Conservation (phyloP, 2,888 invertebrate genomes). For the Acrocyrtus sp. region DNA sequence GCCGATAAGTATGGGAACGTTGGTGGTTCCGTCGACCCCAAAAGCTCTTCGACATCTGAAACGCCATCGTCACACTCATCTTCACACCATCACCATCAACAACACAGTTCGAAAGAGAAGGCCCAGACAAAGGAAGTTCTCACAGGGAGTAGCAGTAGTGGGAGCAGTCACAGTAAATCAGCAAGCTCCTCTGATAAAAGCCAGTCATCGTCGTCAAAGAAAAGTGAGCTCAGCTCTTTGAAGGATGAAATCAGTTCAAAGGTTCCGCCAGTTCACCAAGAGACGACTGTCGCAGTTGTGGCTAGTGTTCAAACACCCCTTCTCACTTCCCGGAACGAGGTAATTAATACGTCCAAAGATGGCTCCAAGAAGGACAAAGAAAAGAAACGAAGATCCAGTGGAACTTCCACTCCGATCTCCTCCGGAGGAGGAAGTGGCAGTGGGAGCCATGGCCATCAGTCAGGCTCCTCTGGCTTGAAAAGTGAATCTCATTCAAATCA, state of each 20-base stretch:
- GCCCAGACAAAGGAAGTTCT: conserved; percentile 10
- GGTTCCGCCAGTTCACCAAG: conserved; percentile 54
- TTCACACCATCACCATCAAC: background rate
- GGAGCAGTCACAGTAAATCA: conserved; percentile 13
- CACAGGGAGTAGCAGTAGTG: conserved; percentile 6
- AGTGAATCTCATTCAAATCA: conserved; percentile 52
- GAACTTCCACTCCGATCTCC: conserved; percentile 48
- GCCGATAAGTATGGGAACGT: conserved; percentile 3
- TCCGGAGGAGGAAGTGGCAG: conserved; percentile 9
- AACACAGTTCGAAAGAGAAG: conserved; percentile 20
- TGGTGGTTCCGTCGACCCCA: background rate
- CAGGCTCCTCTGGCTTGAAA: conserved; percentile 36
- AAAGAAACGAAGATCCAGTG: conserved; percentile 56
- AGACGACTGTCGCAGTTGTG: conserved; percentile 61
- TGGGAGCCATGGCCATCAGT: conserved; percentile 12
- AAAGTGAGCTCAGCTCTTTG: conserved; percentile 46
- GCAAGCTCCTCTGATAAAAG: background rate
- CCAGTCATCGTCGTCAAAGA: conserved; percentile 19
- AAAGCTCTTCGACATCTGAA: background rate
- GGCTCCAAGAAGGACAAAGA: conserved; percentile 59
- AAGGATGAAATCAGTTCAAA: conserved; percentile 55
- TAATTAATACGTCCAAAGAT: conserved; percentile 47
- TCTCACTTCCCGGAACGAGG: conserved; percentile 50
- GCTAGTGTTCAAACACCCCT: conserved; percentile 55
- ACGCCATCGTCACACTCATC: background rate